These are phyloP conservation scores for Philhelius pedissequus DNA, from an alignment of 2,888 invertebrate genomes.

Conservation along the genomic window DNA sequence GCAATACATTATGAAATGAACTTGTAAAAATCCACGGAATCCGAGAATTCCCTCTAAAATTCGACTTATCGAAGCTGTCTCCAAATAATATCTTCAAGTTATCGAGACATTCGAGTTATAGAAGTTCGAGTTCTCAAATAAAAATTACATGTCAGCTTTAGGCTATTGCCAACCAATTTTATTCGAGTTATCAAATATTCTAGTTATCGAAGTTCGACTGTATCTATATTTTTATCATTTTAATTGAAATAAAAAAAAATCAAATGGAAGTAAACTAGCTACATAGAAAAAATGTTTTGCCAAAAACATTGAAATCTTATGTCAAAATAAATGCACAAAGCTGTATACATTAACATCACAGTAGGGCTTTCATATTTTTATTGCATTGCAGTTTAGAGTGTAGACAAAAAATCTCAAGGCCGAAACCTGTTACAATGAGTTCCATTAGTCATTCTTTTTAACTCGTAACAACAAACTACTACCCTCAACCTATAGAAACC, in stretches of 20 bases:
- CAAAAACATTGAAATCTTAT: background rate
- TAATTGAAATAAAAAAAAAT: background rate
- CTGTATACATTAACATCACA: background rate
- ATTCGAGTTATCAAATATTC: too few species aligned
- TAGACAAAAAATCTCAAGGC: conserved; percentile 12
- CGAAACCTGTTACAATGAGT: conserved; percentile 11
- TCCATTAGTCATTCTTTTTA: conserved; percentile 18
- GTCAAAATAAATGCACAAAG: background rate
- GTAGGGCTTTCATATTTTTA: background rate
- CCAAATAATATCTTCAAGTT: too few species aligned
- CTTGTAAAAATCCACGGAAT: too few species aligned
- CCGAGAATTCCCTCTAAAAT: too few species aligned
- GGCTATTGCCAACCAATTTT: too few species aligned
- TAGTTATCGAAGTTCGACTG: too few species aligned
- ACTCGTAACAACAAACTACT: background rate
- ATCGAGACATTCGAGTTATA: too few species aligned
- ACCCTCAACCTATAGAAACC: background rate
- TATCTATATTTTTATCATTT: background rate
- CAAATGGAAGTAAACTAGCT: background rate
- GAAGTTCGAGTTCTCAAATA: too few species aligned
- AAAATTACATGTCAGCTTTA: too few species aligned
- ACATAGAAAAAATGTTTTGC: background rate
- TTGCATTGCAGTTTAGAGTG: conserved; percentile 1
- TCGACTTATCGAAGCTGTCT: too few species aligned
- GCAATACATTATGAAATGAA: too few species aligned